Evolutionary conservation across 2,888 invertebrate species (phyloP).

Genomic region (Bombylius discolor): DNA sequence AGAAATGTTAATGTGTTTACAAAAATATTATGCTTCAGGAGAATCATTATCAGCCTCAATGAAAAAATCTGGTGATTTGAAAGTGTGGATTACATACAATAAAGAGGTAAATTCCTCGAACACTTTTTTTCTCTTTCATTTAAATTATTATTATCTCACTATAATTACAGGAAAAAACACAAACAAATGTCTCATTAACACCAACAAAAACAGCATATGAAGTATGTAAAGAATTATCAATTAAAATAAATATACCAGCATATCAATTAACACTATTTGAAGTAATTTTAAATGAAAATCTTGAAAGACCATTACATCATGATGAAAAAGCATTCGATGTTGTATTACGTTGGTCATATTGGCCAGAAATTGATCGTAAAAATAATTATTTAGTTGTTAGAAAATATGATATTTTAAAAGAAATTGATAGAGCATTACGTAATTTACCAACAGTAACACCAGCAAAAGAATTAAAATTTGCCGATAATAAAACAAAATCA

Average conservation of each 20-base stretch:
- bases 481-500: conserved; percentile 57
- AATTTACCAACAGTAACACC: conserved; percentile 48
- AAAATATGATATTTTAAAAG: conserved; percentile 36
- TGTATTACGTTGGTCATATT: conserved; percentile 68
- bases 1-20: conserved; percentile 59
- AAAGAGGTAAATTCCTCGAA: neutral
- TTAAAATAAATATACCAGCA: conserved; percentile 48
- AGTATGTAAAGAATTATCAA: conserved; percentile 56
- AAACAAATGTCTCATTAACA: conserved; percentile 42
- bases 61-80: conserved; percentile 63
- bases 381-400: conserved; percentile 64
- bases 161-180: conserved; percentile 28
- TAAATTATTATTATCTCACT: neutral
- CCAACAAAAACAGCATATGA: conserved; percentile 66
- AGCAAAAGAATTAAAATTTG: conserved; percentile 67
- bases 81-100: conserved; percentile 51
- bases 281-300: conserved; percentile 58
- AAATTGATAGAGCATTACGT: conserved; percentile 42
- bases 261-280: conserved; percentile 68
- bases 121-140: too few species aligned
- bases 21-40: conserved; percentile 51
- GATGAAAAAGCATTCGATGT: conserved; percentile 44
- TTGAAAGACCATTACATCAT: conserved; percentile 66
- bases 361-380: conserved; percentile 75
- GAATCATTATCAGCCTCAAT: conserved; percentile 45